A percentile compares a stretch with the other conserved stretches of the same genome.
phyloP scores from a whole-genome alignment of 1,140 invertebrate genomes.

The Xylocopa sonorina region DNA sequence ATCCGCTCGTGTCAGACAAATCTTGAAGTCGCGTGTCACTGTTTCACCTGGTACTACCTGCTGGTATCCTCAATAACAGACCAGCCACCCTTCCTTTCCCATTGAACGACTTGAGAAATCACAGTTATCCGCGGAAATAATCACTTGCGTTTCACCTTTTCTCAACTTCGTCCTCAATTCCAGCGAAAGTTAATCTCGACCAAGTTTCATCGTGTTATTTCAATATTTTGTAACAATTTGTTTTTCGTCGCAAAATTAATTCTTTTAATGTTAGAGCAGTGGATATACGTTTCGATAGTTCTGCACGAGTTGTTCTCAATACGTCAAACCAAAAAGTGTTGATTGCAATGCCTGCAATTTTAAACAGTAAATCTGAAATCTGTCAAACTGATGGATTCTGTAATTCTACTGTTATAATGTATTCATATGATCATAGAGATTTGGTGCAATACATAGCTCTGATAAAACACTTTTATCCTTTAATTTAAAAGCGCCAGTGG shows the following conservation, averaged over 20 bases:
- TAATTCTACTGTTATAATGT: too few relatives aligned
- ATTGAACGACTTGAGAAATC: constrained; percentile 6
- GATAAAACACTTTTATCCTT: too few relatives aligned
- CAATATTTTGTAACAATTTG: background rate
- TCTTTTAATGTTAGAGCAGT: background rate
- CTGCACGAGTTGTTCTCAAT: too few relatives aligned
- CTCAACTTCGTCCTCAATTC: background rate
- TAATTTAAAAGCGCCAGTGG: too few relatives aligned
- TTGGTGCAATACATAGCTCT: too few relatives aligned
- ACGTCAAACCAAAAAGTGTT: too few relatives aligned
- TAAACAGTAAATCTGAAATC: too few relatives aligned
- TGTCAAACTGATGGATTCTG: too few relatives aligned
- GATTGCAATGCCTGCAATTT: too few relatives aligned
- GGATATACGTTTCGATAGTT: too few relatives aligned
- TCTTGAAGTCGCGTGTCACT: constrained; percentile 21
- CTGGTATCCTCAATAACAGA: constrained; percentile 18
- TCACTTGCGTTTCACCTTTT: background rate
- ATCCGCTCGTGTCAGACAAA: too few relatives aligned
- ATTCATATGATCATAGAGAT: too few relatives aligned
- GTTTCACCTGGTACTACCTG: constrained; percentile 10
- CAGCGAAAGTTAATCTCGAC: background rate
- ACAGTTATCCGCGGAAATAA: constrained; percentile 25
- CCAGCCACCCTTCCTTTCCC: background rate
- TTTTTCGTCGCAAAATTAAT: background rate
- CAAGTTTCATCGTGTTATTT: background rate